These are phyloP conservation scores for Tridacna gigas DNA, from an alignment of 2,888 invertebrate species.

Conservation along the genomic window DNA sequence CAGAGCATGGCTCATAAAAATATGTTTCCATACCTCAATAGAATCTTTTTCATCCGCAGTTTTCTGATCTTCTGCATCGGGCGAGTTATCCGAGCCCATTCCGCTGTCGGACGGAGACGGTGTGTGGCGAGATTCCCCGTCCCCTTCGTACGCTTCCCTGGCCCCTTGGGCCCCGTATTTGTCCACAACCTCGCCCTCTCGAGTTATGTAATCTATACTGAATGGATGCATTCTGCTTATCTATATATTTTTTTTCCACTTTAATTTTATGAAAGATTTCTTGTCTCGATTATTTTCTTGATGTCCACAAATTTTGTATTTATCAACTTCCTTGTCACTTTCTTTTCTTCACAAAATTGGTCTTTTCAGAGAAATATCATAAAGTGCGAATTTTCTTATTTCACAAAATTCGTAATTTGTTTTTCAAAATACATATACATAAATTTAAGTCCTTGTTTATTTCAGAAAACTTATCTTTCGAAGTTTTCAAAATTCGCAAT, in stretches of 20 bases:
- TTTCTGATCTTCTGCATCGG: slow-evolving; percentile 16
- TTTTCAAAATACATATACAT: no score
- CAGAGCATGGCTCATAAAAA: neutral
- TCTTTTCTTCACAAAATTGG: neutral
- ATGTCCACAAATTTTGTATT: neutral
- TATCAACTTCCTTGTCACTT: neutral
- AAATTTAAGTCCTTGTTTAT: no score
- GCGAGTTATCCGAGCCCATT: slow-evolving; percentile 46
- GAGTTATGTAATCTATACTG: slow-evolving; percentile 65
- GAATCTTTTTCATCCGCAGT: neutral
- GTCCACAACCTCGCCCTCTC: neutral
- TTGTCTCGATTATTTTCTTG: neutral
- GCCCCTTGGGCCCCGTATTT: neutral
- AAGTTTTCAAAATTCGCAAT: no score
- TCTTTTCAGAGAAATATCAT: neutral
- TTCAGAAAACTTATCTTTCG: no score
- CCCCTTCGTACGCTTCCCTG: neutral
- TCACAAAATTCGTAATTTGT: no score
- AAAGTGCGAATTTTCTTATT: neutral
- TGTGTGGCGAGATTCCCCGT: slow-evolving; percentile 33
- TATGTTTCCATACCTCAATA: slow-evolving; percentile 33
- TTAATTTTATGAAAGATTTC: neutral
- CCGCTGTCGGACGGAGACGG: slow-evolving; percentile 58
- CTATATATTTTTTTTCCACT: neutral
- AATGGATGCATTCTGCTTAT: slow-evolving; percentile 51